Conservation (phyloP, 2,113 vertebrate species). For the Cichladusa arquata region DNA sequence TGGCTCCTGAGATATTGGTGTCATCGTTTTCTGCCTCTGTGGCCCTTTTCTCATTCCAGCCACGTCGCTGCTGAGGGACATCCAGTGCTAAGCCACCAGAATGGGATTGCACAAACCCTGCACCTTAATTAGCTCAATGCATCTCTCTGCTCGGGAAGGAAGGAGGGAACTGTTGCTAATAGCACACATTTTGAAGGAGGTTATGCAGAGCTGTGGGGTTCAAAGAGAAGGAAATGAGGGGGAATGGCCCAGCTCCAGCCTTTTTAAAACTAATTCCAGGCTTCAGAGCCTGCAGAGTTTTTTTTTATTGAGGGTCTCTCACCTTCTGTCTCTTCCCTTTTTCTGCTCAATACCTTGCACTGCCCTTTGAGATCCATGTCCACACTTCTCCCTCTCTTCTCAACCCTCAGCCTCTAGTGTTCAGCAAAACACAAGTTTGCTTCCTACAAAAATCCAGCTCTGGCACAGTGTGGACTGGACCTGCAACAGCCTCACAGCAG, state of each 20-base stretch:
- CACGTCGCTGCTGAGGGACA: not conserved
- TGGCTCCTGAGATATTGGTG: not conserved
- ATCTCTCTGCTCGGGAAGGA: not conserved
- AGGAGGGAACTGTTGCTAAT: not conserved
- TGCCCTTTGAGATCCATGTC: not conserved
- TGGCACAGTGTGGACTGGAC: not conserved
- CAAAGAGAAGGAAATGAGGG: not conserved
- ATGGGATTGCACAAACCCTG: constrained; percentile 36
- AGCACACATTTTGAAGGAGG: not conserved
- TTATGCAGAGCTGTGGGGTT: not conserved
- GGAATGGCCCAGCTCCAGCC: not conserved
- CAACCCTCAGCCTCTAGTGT: not conserved
- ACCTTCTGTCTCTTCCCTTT: not conserved
- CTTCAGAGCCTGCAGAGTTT: not conserved
- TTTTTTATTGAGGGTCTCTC: not conserved
- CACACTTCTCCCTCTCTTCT: not conserved
- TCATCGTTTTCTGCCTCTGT: not conserved
- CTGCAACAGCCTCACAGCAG: not conserved
- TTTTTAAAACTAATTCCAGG: not conserved
- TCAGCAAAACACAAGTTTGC: not conserved
- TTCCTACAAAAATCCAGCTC: not conserved
- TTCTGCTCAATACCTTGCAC: not conserved
- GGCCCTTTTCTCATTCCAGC: constrained; percentile 30
- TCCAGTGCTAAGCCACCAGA: constrained; percentile 45
- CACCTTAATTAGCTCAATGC: constrained; percentile 47